These are phyloP conservation scores for Fregata magnificens DNA, from an alignment of 2,113 vertebrate genomes.

Conservation along the genomic window DNA sequence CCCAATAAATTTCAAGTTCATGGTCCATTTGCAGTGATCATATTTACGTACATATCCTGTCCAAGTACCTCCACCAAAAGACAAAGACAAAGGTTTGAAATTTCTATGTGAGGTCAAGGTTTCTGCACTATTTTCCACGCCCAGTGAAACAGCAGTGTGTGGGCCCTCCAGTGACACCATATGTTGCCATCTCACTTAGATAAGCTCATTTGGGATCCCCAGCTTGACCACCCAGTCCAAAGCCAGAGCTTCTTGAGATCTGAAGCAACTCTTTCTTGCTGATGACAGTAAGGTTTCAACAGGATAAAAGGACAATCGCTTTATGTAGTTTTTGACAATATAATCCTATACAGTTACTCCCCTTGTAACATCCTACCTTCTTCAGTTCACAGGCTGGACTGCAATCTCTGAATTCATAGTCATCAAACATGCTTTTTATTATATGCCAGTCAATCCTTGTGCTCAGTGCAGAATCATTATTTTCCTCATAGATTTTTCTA, in stretches of 20 bases:
- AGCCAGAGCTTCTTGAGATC: not conserved
- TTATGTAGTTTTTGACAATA: not conserved
- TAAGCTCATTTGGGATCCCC: not conserved
- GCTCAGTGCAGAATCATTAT: not conserved
- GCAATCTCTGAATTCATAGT: not conserved
- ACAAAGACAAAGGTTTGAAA: not conserved
- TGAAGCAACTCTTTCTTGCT: not conserved
- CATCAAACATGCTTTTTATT: not conserved
- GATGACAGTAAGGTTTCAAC: not conserved
- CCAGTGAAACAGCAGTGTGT: not conserved
- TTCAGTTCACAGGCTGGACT: not conserved
- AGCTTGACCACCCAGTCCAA: not conserved
- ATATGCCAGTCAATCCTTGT: not conserved
- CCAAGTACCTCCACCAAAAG: not conserved
- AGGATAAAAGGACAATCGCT: not conserved
- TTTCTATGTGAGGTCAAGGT: not conserved
- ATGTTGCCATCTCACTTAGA: not conserved
- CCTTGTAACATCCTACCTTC: not conserved
- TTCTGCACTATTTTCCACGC: rapidly evolving
- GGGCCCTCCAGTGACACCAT: not conserved
- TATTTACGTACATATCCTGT: not conserved
- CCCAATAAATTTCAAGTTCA: not conserved
- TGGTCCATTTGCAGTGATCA: not conserved
- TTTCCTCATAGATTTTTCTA: constrained; percentile 6
- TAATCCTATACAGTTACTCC: not conserved